These are phyloP conservation scores for Plebejus anna DNA, from an alignment of 2,888 invertebrate genomes.

Conservation along the genomic window DNA sequence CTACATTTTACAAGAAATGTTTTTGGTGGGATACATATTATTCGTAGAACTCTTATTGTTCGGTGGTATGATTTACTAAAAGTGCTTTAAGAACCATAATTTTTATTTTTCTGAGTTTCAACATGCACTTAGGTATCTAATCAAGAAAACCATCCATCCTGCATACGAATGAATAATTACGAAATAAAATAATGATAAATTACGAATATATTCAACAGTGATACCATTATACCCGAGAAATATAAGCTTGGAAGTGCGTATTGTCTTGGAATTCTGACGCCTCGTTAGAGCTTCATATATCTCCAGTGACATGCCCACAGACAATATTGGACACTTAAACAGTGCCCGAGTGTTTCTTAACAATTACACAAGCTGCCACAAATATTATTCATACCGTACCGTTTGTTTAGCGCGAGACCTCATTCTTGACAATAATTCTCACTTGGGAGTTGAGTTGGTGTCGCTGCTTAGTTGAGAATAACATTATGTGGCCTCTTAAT, in stretches of 20 bases:
- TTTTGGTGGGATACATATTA: no score
- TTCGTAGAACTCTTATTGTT: no score
- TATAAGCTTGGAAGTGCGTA: conserved; percentile 43
- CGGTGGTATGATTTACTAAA: no score
- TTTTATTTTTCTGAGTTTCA: no score
- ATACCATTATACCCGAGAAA: neutral
- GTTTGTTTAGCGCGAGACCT: conserved; percentile 6
- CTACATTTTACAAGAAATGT: no score
- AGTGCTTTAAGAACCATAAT: no score
- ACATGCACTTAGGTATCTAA: neutral
- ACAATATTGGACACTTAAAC: conserved; percentile 49
- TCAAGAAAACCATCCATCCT: neutral
- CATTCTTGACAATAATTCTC: neutral
- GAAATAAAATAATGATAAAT: no score
- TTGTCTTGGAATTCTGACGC: conserved; percentile 45
- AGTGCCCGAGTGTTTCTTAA: conserved; percentile 14
- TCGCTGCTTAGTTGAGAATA: neutral
- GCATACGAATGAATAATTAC: neutral
- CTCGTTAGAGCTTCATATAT: conserved; percentile 2
- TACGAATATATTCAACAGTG: neutral
- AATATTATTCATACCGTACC: conserved; percentile 9
- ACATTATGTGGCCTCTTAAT: neutral
- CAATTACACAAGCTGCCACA: conserved; percentile 11
- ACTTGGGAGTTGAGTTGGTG: neutral
- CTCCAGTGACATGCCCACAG: conserved; percentile 45